A percentile compares a stretch with the other conserved stretches of the same genome.
Conservation (phyloP, 2,797 vertebrate genomes). For the Dipus sagitta region DNA sequence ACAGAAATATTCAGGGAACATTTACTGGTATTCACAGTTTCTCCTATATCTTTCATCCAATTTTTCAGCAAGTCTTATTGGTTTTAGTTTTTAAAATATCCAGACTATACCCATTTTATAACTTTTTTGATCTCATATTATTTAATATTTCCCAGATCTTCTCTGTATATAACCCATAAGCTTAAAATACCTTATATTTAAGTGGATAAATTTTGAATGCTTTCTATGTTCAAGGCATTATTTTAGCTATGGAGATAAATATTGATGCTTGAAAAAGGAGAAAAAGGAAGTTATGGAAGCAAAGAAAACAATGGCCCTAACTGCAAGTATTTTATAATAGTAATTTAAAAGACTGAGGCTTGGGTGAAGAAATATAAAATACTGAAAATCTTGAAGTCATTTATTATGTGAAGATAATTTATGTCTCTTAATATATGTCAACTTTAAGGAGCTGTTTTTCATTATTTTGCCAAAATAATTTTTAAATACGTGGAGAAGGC, state of each 20-base stretch:
- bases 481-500: neutral
- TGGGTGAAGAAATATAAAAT: conserved; percentile 44
- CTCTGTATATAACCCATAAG: conserved; percentile 27
- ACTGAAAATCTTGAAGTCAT: neutral
- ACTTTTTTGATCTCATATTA: neutral
- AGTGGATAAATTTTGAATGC: conserved; percentile 39
- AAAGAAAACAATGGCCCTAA: conserved; percentile 1
- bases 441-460: neutral
- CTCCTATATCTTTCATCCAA: neutral
- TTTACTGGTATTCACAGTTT: neutral
- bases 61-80: neutral
- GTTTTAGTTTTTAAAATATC: conserved; percentile 21
- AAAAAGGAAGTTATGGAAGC: neutral
- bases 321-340: neutral
- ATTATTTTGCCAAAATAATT: neutral
- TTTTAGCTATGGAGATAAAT: neutral
- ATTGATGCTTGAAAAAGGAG: conserved; percentile 29
- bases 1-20: conserved; percentile 6
- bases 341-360: neutral
- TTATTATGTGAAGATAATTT: neutral
- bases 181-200: conserved; percentile 62
- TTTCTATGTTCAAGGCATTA: conserved; percentile 42
- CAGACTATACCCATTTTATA: neutral
- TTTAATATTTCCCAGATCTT: conserved; percentile 18
- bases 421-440: conserved; percentile 1